Evolutionary conservation across 2,797 vertebrate genomes (phyloP).

Genomic region (Adelosebastes latens): DNA sequence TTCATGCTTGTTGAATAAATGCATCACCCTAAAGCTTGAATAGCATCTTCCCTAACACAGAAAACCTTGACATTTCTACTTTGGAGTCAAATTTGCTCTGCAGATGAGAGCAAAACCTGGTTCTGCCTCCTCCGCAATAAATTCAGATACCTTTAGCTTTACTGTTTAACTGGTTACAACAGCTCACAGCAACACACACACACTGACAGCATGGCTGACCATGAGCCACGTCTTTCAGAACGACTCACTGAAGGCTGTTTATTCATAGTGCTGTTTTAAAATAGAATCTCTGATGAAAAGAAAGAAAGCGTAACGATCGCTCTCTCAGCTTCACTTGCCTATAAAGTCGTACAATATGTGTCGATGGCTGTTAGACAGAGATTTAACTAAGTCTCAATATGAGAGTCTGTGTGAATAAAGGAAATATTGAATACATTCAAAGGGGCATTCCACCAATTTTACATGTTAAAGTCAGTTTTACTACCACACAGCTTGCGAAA

Average conservation of each 20-base stretch:
- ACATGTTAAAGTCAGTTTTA: background rate
- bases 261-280: constrained; percentile 49
- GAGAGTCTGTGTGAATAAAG: background rate
- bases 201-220: constrained; percentile 5
- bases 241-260: constrained; percentile 32
- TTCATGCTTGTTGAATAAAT: constrained; percentile 2
- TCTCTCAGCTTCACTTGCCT: background rate
- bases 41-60: background rate
- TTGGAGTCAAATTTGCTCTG: background rate
- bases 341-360: constrained; percentile 17
- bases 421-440: background rate
- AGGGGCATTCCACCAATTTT: background rate
- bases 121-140: background rate
- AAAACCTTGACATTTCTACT: background rate
- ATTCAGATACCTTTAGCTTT: background rate
- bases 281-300: constrained; percentile 40
- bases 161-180: background rate
- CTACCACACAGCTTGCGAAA: background rate
- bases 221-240: constrained; percentile 25
- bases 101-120: background rate
- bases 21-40: background rate
- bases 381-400: background rate
- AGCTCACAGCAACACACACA: background rate
- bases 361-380: background rate
- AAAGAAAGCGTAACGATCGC: constrained; percentile 15